Conservation (phyloP, 2,113 vertebrate species). For the Pholis gunnellus region DNA sequence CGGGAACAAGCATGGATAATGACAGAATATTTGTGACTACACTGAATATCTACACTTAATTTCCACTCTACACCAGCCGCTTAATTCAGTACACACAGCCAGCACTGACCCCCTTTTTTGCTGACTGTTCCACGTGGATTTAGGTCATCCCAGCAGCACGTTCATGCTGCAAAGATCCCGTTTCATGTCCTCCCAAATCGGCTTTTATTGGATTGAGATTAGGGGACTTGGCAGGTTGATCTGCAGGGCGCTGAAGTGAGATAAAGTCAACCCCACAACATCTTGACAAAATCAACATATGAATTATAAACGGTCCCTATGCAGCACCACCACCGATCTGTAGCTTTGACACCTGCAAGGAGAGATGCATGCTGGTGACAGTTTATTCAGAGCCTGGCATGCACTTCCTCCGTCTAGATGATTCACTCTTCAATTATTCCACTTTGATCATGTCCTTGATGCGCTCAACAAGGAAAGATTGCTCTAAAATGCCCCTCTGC, state of each 20-base stretch:
- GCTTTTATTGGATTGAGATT: background rate
- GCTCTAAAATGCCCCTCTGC: background rate
- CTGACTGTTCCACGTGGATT: background rate
- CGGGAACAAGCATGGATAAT: slow-evolving; percentile 17
- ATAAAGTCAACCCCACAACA: background rate
- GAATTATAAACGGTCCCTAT: background rate
- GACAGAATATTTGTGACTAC: slow-evolving; percentile 38
- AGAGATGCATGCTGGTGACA: background rate
- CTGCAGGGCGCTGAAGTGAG: background rate
- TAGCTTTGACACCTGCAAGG: background rate
- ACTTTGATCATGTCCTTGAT: background rate
- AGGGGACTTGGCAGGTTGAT: background rate
- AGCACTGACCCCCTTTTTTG: background rate
- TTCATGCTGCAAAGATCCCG: background rate
- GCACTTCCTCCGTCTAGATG: background rate
- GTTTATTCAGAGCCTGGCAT: background rate
- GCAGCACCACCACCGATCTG: background rate
- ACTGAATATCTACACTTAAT: slow-evolving; percentile 15
- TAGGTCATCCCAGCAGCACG: background rate
- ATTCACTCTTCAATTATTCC: slow-evolving; percentile 4
- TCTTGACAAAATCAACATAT: background rate
- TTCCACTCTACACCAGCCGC: background rate
- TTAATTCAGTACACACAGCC: background rate
- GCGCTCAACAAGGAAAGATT: background rate
- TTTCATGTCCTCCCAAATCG: slow-evolving; percentile 2